Evolutionary conservation across 2,113 vertebrate species (phyloP), one percentile per base, ranked within the genome.

Genomic region (Lucifuga dentata): DNA sequence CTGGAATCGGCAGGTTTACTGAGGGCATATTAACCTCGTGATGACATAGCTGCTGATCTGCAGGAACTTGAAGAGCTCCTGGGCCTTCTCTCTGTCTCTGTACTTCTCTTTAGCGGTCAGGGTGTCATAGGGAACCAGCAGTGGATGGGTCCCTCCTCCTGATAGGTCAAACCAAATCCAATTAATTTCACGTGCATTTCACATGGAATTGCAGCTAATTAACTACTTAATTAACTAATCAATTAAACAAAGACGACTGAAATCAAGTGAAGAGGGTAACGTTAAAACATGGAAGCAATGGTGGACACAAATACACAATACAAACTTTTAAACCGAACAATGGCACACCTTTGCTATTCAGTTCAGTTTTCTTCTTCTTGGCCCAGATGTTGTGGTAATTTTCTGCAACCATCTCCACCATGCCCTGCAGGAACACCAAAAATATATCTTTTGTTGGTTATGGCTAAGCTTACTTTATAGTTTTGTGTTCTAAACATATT

Each of bases 321-420:
- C n/a, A n/a, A n/a, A 11, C 44, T 49, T 45, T 43, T 4, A 2
- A 51, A 21, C 0, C 6, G 1, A 8, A 23, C 6, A 3, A 41
- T 40, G 16, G 8, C 64, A 51, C 17, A 92, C 96, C 96, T 97
- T 95, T 99, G 85, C 94, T 95, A 73, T 93, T 89, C 21, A 99
- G 92, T 49, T 99, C 97, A 48, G 87, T 78, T 83, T 97, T 99
- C 93, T 98, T 98, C 91, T 98, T 99, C 92, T 95, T 99, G 71
- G 97, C 95, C 97, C 97, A 99, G 88, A 98, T 99, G 81, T 97
- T 99, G 86, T 99, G 97, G 85, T 98, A 99, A 81, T 99, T 99
- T 91, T 99, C 97, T 76, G 97, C 96, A 73, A 99, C 94, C 59
- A 95, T 90, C 80, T 99, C 97, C 77, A 96, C 95, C 97, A 99